phyloP scores from a whole-genome alignment of 2,113 vertebrate species.

The Perognathus longimembris region DNA sequence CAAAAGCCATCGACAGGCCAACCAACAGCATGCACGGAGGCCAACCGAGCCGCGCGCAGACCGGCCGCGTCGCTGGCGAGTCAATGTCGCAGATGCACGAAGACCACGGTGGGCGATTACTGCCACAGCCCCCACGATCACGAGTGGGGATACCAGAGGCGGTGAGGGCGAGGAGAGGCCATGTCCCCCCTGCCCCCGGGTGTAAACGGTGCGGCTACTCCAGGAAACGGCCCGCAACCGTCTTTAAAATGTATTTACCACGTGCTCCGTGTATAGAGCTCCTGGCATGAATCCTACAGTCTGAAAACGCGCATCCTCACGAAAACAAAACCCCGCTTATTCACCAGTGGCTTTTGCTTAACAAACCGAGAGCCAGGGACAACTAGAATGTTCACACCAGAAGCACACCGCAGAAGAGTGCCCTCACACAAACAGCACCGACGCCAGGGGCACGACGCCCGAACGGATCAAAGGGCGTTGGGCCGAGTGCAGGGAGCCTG shows the following conservation, averaged over 20 bases:
- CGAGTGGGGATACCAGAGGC: not conserved
- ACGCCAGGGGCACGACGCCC: not conserved
- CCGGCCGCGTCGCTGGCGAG: too few species aligned
- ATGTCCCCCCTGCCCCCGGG: too few species aligned
- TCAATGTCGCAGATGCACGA: not conserved
- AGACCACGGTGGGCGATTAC: not conserved
- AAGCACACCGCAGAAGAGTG: too few species aligned
- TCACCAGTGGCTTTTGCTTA: not conserved
- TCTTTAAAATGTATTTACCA: not conserved
- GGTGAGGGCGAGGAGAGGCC: not conserved
- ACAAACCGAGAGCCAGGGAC: not conserved
- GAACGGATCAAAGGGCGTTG: not conserved
- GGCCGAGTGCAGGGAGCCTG: not conserved
- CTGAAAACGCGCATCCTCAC: not conserved
- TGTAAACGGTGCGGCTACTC: not conserved
- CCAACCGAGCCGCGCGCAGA: not conserved
- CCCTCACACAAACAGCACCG: not conserved
- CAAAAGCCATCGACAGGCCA: not conserved
- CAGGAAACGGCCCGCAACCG: not conserved
- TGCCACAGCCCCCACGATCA: not conserved
- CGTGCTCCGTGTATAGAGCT: not conserved
- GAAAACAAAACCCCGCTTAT: not conserved
- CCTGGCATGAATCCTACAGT: not conserved
- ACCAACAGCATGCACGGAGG: not conserved
- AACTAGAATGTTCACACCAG: too few species aligned